Evolutionary conservation across 2,113 vertebrate genomes (phyloP).

Genomic region (Coracopsis vasa): DNA sequence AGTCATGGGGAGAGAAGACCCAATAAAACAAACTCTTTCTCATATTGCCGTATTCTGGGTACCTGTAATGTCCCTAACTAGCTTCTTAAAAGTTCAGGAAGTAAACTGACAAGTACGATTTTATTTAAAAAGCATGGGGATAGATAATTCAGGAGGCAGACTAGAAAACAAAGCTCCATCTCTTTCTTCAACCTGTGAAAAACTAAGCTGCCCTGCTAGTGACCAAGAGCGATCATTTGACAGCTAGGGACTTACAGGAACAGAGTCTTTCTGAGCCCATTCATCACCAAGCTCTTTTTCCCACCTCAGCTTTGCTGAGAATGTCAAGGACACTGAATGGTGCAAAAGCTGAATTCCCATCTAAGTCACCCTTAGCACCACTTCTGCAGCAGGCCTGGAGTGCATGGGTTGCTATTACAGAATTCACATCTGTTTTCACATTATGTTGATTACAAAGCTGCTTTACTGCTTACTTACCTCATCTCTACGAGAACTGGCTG

Average conservation of each 20-base stretch:
- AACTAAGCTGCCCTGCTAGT: neutral
- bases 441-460: slow-evolving; percentile 16
- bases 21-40: neutral
- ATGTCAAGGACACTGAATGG: neutral
- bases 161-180: neutral
- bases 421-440: slow-evolving; percentile 28
- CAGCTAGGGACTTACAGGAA: neutral
- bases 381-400: neutral
- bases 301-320: neutral
- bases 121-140: neutral
- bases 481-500: neutral
- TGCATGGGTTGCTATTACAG: neutral
- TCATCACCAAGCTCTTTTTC: neutral
- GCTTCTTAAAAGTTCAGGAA: neutral
- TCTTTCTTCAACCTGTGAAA: neutral
- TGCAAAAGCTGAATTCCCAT: neutral
- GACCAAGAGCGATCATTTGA: neutral
- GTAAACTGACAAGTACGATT: neutral
- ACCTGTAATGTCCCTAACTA: neutral
- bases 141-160: neutral
- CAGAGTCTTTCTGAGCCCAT: neutral
- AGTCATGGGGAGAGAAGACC: neutral
- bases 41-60: neutral
- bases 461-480: slow-evolving; percentile 43
- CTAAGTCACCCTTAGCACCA: neutral